Evolutionary conservation across 2,888 invertebrate genomes (phyloP).

Genomic region (Meliscaeva auricollis): DNA sequence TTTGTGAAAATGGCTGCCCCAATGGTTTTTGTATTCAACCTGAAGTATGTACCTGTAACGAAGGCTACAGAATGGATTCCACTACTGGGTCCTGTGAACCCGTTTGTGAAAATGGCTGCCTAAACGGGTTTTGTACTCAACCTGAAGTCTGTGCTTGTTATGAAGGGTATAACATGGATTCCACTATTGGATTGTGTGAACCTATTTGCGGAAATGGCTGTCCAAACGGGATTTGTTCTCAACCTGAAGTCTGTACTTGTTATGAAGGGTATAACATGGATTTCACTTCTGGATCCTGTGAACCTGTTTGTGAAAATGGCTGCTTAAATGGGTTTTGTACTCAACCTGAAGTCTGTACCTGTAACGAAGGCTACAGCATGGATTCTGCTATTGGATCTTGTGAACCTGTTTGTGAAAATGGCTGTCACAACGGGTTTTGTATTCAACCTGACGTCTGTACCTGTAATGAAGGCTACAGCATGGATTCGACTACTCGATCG

Average conservation of each 20-base stretch:
- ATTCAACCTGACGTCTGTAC: constrained; percentile 77
- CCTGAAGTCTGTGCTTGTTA: constrained; percentile 16
- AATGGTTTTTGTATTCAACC: constrained; percentile 66
- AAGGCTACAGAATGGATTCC: constrained; percentile 45
- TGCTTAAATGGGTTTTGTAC: constrained; percentile 81
- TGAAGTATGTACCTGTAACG: constrained; percentile 66
- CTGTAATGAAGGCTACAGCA: constrained; percentile 76
- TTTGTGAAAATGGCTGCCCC: constrained; percentile 72
- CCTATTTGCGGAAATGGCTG: constrained; percentile 80
- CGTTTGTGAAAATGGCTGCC: constrained; percentile 27
- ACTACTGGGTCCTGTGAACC: constrained; percentile 5
- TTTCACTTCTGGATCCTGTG: constrained; percentile 76
- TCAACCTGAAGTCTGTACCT: constrained; percentile 78
- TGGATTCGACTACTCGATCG: background rate
- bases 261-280: constrained; percentile 24
- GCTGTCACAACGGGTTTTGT: constrained; percentile 81
- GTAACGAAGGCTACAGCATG: constrained; percentile 79
- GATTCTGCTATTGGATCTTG: constrained; percentile 82
- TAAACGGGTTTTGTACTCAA: constrained; percentile 7
- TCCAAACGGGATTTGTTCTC: constrained; percentile 83
- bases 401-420: constrained; percentile 75
- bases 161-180: constrained; percentile 80
- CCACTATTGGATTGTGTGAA: constrained; percentile 77
- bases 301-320: constrained; percentile 79
- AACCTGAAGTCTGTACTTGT: constrained; percentile 29